A percentile compares a stretch with the other conserved stretches of the same genome.
Evolutionary conservation across 2,797 vertebrate species (phyloP).

Genomic region (Merluccius polli): DNA sequence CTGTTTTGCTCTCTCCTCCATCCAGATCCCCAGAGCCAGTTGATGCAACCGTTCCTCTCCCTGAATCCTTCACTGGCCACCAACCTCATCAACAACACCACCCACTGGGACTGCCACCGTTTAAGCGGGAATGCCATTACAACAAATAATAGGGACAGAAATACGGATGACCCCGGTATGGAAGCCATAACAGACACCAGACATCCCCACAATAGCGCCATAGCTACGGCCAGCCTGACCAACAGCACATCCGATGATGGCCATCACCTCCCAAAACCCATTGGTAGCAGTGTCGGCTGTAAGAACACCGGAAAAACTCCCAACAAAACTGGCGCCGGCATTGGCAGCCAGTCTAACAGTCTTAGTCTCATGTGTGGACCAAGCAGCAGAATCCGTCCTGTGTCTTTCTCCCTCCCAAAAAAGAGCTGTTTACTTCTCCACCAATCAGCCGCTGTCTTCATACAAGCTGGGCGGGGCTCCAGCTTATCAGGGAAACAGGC

Average conservation of each 20-base stretch:
- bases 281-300: not conserved
- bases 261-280: slow-evolving; percentile 23
- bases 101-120: slow-evolving; percentile 24
- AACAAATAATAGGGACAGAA: not conserved
- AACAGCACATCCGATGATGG: not conserved
- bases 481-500: slow-evolving; percentile 39
- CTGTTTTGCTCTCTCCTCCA: slow-evolving; percentile 24
- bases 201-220: not conserved
- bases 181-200: not conserved
- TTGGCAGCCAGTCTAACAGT: not conserved
- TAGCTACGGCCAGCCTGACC: slow-evolving; percentile 12
- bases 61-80: slow-evolving; percentile 47
- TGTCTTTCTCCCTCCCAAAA: slow-evolving; percentile 68
- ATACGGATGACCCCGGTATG: not conserved
- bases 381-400: slow-evolving; percentile 50
- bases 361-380: not conserved
- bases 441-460: slow-evolving; percentile 64
- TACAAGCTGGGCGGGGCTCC: slow-evolving; percentile 49
- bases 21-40: slow-evolving; percentile 45
- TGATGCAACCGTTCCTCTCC: slow-evolving; percentile 50
- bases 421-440: slow-evolving; percentile 63
- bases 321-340: not conserved
- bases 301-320: not conserved
- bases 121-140: slow-evolving; percentile 8
- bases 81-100: slow-evolving; percentile 35